Base-by-base conservation (phyloP, 2,888 invertebrate genomes). In the Trissolcus brochymenae region DNA sequence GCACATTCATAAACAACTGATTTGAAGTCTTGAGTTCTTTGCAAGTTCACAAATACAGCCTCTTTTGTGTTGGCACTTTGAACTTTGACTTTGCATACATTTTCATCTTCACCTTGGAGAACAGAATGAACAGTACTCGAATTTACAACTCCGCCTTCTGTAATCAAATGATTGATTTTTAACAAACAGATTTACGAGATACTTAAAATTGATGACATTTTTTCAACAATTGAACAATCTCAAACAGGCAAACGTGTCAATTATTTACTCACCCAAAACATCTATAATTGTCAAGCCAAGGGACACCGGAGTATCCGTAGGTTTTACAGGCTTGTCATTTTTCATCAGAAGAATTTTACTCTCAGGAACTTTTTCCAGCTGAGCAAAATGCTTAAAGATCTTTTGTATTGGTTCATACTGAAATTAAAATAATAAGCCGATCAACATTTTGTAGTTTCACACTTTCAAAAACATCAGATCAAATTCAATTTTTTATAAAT, bases 81-180 rank as follows among this genome's bases (percentile, higher is more conserved):
- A 43, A 87, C 78, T 81, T 87, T 87, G 51, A 88, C 84, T 59
- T 80, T 80, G 61, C 85, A 85, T 6, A 49, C 14, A 46, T 84
- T 60, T 46, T 82, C 75, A n/a, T 81, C 66, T 1, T 71, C 53
- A 1, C 43, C 40, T 13, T 51, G 17, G 9, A 16, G 11, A 41
- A 41, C 35, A 4, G 35, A 40, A 40, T 49, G 25, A 2, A 40
- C 16, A 0, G 59, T 25, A 11, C 25, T 56, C 50, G 80, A 79
- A 43, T 81, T 81, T 9, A 85, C 62, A 29, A 87, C 75, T 3
- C 87, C 87, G 29, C 85, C 87, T 55, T 87, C 87, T 87, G 29
- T 50, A 21, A 61, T 72, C 7, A n/a, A n/a, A n/a, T n/a, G n/a
- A n/a, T n/a, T n/a, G n/a, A n/a, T n/a, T n/a, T n/a, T n/a, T n/a